Conservation (phyloP, 2,888 invertebrate species). For the Pasiphila rectangulata region DNA sequence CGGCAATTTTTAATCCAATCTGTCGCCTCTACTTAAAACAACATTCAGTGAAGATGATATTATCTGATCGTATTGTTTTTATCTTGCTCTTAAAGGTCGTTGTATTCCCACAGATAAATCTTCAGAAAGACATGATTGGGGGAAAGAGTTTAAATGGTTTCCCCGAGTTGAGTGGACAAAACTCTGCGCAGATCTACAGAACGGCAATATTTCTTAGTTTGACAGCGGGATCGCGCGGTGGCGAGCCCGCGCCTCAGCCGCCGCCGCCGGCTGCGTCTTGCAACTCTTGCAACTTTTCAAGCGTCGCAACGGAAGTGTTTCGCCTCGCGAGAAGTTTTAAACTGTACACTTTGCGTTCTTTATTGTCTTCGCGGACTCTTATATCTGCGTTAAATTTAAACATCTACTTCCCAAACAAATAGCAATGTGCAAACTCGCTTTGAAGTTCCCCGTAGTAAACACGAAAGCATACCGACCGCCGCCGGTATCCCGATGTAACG, state of each 20-base stretch:
- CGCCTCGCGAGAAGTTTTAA: slow-evolving; percentile 68
- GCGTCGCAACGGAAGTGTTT: slow-evolving; percentile 60
- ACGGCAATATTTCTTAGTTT: slow-evolving; percentile 73
- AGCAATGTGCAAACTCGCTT: slow-evolving; percentile 48
- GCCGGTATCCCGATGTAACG: slow-evolving; percentile 47
- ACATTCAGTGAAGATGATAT: not conserved
- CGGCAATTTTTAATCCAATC: slow-evolving; percentile 1
- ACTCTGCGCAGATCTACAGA: slow-evolving; percentile 43
- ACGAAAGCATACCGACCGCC: slow-evolving; percentile 31
- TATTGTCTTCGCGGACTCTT: slow-evolving; percentile 66
- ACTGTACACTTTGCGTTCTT: slow-evolving; percentile 73
- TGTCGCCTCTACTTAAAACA: not conserved
- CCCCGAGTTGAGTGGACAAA: slow-evolving; percentile 44
- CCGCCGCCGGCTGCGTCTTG: slow-evolving; percentile 46
- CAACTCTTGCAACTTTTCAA: slow-evolving; percentile 63
- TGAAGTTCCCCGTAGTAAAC: slow-evolving; percentile 47
- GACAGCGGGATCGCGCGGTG: slow-evolving; percentile 59
- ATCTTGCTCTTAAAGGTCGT: not conserved
- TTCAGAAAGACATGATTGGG: slow-evolving; percentile 24
- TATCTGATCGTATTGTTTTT: slow-evolving; percentile 5
- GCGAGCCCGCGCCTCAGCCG: slow-evolving; percentile 42
- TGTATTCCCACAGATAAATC: slow-evolving; percentile 20
- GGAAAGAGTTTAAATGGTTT: slow-evolving; percentile 45
- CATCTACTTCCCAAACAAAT: slow-evolving; percentile 56
- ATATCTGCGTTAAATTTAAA: slow-evolving; percentile 64